phyloP scores from a whole-genome alignment of 53 echinoderm and acorn worm species.

The Echinarachnius parma region DNA sequence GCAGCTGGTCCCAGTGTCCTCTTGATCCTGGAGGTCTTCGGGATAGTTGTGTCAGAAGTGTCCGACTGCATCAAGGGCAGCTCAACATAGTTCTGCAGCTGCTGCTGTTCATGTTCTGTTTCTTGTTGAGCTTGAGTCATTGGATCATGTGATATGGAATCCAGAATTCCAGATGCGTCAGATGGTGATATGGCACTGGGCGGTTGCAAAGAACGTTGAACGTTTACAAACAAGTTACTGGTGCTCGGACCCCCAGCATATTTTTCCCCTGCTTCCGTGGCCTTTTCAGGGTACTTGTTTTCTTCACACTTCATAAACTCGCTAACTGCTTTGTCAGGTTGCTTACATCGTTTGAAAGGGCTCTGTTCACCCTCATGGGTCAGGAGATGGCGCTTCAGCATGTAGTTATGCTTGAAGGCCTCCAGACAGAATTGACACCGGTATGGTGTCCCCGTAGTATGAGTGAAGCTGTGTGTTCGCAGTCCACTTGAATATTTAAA shows the following conservation, averaged over 20 bases:
- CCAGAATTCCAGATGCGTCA: too few relatives aligned
- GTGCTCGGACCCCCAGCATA: too few relatives aligned
- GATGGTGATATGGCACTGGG: too few relatives aligned
- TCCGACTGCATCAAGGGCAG: too few relatives aligned
- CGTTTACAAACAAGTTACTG: too few relatives aligned
- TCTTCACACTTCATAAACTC: background rate
- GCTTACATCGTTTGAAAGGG: too few relatives aligned
- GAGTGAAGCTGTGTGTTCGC: slow-evolving; percentile 10
- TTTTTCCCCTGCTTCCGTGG: slow-evolving; percentile 1
- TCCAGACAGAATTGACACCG: slow-evolving; percentile 3
- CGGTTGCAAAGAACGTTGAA: too few relatives aligned
- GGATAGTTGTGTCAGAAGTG: too few relatives aligned
- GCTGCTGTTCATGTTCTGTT: too few relatives aligned
- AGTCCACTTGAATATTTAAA: slow-evolving; percentile 19
- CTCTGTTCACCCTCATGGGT: background rate
- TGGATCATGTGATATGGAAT: too few relatives aligned
- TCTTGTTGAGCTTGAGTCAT: too few relatives aligned
- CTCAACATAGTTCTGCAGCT: too few relatives aligned
- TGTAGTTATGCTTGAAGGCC: slow-evolving; percentile 16
- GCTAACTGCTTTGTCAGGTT: background rate
- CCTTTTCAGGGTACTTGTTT: background rate
- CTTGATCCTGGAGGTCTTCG: background rate
- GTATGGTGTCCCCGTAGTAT: slow-evolving; percentile 16
- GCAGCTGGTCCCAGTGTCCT: background rate
- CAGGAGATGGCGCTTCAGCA: slow-evolving; percentile 23